These are phyloP conservation scores for Yponomeuta malinellus DNA, from an alignment of 2,888 invertebrate genomes.

Conservation along the genomic window DNA sequence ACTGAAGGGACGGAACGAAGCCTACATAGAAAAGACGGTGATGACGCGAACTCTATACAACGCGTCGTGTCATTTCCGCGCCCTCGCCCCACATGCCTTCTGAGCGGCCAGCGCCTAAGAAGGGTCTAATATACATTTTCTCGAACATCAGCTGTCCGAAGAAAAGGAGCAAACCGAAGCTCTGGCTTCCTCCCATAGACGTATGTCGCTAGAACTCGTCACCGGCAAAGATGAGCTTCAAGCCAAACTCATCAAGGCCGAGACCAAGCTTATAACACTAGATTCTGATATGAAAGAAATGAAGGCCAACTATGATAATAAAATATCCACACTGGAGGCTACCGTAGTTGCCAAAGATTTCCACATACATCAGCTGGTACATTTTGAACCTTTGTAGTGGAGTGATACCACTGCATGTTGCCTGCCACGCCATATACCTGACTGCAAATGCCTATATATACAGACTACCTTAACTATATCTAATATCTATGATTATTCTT, in stretches of 20 bases:
- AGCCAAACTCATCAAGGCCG: conserved; percentile 58
- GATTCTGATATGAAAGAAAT: conserved; percentile 70
- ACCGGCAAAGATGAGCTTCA: conserved; percentile 67
- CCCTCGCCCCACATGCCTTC: no score
- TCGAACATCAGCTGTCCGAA: conserved; percentile 55
- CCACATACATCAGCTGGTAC: conserved; percentile 79
- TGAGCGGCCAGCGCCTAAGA: no score
- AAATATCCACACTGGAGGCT: conserved; percentile 76
- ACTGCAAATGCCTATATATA: no score
- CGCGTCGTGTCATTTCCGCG: no score
- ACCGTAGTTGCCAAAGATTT: conserved; percentile 76
- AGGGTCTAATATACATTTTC: conserved; percentile 6
- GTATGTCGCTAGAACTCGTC: conserved; percentile 59
- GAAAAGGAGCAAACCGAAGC: conserved; percentile 64
- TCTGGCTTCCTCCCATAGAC: conserved; percentile 50
- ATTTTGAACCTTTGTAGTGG: conserved; percentile 26
- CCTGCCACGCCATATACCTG: conserved; percentile 8
- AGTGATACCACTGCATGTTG: conserved; percentile 28
- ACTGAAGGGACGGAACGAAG: no score
- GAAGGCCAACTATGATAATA: conserved; percentile 75
- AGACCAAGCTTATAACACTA: conserved; percentile 64
- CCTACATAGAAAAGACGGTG: no score
- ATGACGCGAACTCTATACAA: no score
- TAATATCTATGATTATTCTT: no score
- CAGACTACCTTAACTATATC: no score